Base-by-base conservation (phyloP, 92 coral and sea anemone species). In the Zoanthus solanderi region DNA sequence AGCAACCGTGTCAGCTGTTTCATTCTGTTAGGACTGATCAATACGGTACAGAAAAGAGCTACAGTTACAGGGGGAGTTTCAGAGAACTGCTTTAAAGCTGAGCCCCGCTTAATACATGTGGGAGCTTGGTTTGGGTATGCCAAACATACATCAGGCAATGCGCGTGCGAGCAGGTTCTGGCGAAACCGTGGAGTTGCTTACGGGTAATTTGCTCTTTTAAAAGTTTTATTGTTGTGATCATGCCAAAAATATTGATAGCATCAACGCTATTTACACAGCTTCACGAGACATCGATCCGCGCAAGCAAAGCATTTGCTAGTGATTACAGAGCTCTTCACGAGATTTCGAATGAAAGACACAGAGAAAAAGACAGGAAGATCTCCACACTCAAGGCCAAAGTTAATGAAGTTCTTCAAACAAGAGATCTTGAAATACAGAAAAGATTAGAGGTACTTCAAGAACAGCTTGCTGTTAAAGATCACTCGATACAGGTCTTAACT, bases 281-380 rank as follows among this genome's bases (percentile, higher is more conserved):
- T 14, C 66, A 42, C 48, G 71, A 78, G 8, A 50, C 53, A 9
- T 32, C 83, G 16, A 8, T 78, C 9, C 83, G 13, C 9, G 63
- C 71, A 17, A 16, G 71, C 12, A 69, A 78, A 42, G 18, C 50
- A 57, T 54, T 31, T 78, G 83, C 83, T 1, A 78, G 23, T 17
- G 50, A 57, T 10, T 78, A 42, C 50, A 17, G 30, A 57, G 44
- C 60, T 18, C 66, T 78, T 16, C 83, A 57, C 28, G 69, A 78
- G 18, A 14, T 28, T 3, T 60, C 68, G 12, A 57, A 23, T 37
- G 83, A 78, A 13, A 46, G 31, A 17, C 48, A n/a, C 16, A 78
- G 37, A 14, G 83, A 78, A 11, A 78, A 78, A 29, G 83, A 78
- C 71, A 78, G 29, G 9, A 42, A 23, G 52, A 78, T 78, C 7